Evolutionary conservation across 2,888 invertebrate genomes (phyloP), one percentile per base, ranked within the genome.

Genomic region (Habroteleia sp.): DNA sequence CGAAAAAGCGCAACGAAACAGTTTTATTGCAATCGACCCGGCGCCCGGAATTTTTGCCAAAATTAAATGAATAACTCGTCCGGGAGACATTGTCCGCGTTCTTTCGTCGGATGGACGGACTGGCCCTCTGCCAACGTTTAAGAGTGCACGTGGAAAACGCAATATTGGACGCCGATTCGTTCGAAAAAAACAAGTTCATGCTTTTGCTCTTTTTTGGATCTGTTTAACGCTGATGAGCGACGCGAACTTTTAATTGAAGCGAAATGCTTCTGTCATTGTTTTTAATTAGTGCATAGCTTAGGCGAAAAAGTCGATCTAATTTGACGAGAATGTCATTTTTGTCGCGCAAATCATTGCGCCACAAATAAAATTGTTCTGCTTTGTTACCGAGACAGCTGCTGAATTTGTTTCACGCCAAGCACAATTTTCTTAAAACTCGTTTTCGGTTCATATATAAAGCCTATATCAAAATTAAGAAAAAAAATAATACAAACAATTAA

Each of bases 1-100:
- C 29, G 42, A 66, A 58, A 68, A 63, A 25, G 6, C 17, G 27
- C 8, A 7, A 14, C 35, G 39, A 41, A 65, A 46, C 37, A 29
- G 46, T 39, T 66, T 62, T 46, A 54, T 66, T 56, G 54, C 54
- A 62, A 52, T 74, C 78, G 62, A 37, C 66, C 76, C 72, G 79
- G 72, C 73, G 69, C 71, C 79, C 80, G 77, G 82, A 83, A 84
- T 83, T 84, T 84, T 80, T 81, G 77, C 78, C 76, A 79, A 83
- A 84, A 84, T 84, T 82, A 83, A 84, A 83, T 79, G 83, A 83
- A 84, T 83, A 79, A 84, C 84, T 83, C 83, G 84, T 82, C 14
- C 54, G 56, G 16, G 41, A 27, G 66, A 46, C 60, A 68, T 60
- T 31, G 56, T 56, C 60, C 37, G 68, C 52, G 74, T 74, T 74